Evolutionary conservation across 1,140 invertebrate genomes (phyloP).

Genomic region (Drosophila pseudoobscura): DNA sequence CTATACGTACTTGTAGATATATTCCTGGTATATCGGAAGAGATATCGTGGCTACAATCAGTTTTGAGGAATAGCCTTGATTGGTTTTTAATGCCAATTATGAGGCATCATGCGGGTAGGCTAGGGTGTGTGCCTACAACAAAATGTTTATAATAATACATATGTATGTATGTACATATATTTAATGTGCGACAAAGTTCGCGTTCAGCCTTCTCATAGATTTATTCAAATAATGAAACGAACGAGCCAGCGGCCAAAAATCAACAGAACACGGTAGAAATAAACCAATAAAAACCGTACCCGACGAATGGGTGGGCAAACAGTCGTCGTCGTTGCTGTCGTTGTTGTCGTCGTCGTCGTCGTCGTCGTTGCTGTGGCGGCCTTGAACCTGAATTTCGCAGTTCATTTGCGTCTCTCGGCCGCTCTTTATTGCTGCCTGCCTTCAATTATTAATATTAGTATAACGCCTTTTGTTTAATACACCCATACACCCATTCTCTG

Average conservation of each 20-base stretch:
- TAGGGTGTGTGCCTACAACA: too few relatives aligned
- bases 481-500: slow-evolving; percentile 3
- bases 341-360: slow-evolving; percentile 2
- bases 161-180: too few relatives aligned
- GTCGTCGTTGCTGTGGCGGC: slow-evolving; percentile 43
- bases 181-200: background rate
- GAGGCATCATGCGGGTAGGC: background rate
- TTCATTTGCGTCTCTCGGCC: slow-evolving; percentile 47
- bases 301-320: slow-evolving; percentile 53
- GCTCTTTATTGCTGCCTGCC: slow-evolving; percentile 11
- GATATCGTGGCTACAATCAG: background rate
- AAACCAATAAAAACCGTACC: too few relatives aligned
- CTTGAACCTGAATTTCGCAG: slow-evolving; percentile 77
- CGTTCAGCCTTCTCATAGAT: background rate
- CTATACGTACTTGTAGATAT: too few relatives aligned
- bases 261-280: background rate
- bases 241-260: slow-evolving; percentile 12
- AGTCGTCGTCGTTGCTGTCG: slow-evolving; percentile 11
- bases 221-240: background rate
- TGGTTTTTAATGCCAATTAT: slow-evolving; percentile 12
- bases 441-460: slow-evolving; percentile 50
- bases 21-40: background rate
- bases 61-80: background rate
- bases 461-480: slow-evolving; percentile 61
- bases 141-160: too few relatives aligned